Percentiles rank a stretch among this genome's conserved stretches.
phyloP scores from a whole-genome alignment of 2,888 invertebrate species.

The Chrysina gloriosa region DNA sequence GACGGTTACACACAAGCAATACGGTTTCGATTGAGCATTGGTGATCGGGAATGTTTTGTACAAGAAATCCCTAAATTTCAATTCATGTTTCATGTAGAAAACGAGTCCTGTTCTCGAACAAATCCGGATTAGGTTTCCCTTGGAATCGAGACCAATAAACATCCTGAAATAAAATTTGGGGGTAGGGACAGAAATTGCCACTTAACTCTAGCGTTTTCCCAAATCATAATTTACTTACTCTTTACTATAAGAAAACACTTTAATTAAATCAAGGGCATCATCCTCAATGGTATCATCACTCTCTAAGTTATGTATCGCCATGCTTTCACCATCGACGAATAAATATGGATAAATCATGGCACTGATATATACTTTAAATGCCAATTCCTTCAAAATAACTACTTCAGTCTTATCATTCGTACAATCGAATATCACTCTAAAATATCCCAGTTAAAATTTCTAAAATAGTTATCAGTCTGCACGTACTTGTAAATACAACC shows the following conservation, averaged over 20 bases:
- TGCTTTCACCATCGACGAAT: conserved; percentile 28
- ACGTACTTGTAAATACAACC: conserved; percentile 46
- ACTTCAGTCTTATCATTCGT: background rate
- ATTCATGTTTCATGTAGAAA: conserved; percentile 45
- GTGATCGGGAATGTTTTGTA: conserved; percentile 38
- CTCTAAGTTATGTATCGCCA: conserved; percentile 37
- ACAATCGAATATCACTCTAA: conserved; percentile 9
- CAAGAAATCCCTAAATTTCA: conserved; percentile 50
- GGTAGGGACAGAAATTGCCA: background rate
- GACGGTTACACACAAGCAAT: conserved; percentile 33
- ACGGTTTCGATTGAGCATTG: conserved; percentile 27
- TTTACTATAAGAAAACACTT: conserved; percentile 40
- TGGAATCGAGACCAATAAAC: conserved; percentile 49
- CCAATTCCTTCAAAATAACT: conserved; percentile 7
- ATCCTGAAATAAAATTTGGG: conserved; percentile 37
- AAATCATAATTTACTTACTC: conserved; percentile 44
- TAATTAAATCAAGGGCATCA: conserved; percentile 33
- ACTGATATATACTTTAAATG: background rate
- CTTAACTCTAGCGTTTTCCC: background rate
- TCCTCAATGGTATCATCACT: conserved; percentile 16
- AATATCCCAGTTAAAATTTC: background rate
- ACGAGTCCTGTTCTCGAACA: conserved; percentile 51
- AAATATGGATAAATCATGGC: conserved; percentile 29
- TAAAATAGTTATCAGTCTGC: background rate
- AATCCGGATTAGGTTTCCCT: conserved; percentile 50